Base-by-base conservation (phyloP, 2,113 vertebrate species). In the Psittacus erithacus region DNA sequence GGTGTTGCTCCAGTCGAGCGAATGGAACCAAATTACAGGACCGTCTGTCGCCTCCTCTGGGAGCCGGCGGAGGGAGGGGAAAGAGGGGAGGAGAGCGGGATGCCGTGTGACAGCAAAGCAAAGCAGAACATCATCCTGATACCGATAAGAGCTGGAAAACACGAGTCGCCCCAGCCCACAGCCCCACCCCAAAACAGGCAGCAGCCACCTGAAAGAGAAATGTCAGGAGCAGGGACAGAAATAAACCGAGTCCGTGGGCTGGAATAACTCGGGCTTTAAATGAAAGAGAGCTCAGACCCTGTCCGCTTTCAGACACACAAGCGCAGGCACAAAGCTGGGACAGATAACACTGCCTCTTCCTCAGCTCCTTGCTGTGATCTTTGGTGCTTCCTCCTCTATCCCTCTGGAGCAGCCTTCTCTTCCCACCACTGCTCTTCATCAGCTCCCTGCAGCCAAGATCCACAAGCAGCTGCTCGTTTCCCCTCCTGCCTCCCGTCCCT, bases 11-110 rank as follows among this genome's bases (percentile, higher is more conserved):
- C 98, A 99, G 99, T 99, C 99, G 98, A 99, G 99, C 98, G 99
- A 99, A 99, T 98, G 99, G 99, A 99, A 99, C 99, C 99, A 99
- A 99, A 99, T 99, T 99, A 99, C 98, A 98, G 98, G 98, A 97
- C 97, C 99, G 97, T 97, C 97, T 97, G 97, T 97, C 98, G 98
- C 99, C 99, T 99, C 99, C 99, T 98, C 98, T 99, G 99, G 99
- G 99, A 99, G 98, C 98, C 98, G 98, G 98, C 97, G 97, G 98
- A 98, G 97, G 97, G 91, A 97, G 96, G 97, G 86, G 97, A 95
- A 60, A 77, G 69, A 94, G 86, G 98, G 98, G 98, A 98, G 96
- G 97, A 82, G 86, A 91, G 94, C 33, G 31, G 95, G 97, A 95
- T 94, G 86, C 93, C 74, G 86, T 71, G 76, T 70, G 86, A 60